Evolutionary conservation across 2,797 vertebrate species (phyloP), one percentile per base, ranked within the genome.

Genomic region (Carcharodon carcharias): DNA sequence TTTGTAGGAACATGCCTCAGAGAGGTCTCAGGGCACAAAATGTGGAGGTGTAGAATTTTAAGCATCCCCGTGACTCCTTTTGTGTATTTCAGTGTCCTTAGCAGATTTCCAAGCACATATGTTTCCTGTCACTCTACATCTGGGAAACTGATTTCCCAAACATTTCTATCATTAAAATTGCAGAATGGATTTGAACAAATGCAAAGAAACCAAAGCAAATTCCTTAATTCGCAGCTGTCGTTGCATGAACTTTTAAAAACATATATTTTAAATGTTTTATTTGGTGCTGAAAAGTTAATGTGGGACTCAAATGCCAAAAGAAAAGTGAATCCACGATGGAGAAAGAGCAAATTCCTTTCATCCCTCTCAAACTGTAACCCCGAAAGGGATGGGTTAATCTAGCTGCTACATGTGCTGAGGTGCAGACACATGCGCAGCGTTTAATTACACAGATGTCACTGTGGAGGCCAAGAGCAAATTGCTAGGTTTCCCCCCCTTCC

Each of bases 111-210:
- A 28, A 94, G 18, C 35, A 45, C 65, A 94, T 65, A 67, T 95
- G 93, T 69, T 95, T 95, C 61, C 63, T 26, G 92, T 69, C 93
- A 71, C 67, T 71, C 63, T 67, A 71, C 50, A 95, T 95, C 94
- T 73, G 69, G 67, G 54, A 77, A 95, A 77, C 94, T 73, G 45
- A 58, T 95, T 56, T 56, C 69, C 45, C 14, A 8, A 54, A 54
- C 91, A 93, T 93, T 67, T 61, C 58, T 35, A 61, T 63, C 58
- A 5, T 16, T 61, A 61, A 35, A 12, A 91, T 91, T 91, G 35
- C 91, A 93, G 23, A 65, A n/a, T 45, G 28, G 35, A 93, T 45
- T 67, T 23, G 67, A 93, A 93, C 91, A 40, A 93, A 28, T 45
- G 61, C 63, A 67, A 45, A n/a, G 56, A 91, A 93, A 93, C 91